Evolutionary conservation across 1,140 invertebrate species (phyloP), one percentile per base, ranked within the genome.

Genomic region (Formica exsecta): DNA sequence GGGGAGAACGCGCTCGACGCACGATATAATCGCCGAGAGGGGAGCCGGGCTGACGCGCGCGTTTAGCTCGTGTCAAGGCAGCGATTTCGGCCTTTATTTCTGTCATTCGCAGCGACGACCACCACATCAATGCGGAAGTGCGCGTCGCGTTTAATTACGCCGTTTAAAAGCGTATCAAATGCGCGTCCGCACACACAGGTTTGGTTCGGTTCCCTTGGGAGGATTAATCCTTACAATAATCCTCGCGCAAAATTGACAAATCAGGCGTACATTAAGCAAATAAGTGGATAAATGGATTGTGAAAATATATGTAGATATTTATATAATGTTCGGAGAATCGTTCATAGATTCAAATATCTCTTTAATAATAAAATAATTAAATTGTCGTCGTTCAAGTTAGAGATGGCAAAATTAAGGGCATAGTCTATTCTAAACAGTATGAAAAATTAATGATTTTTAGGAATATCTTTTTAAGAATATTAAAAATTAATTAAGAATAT

Each of bases 81-180:
- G 36, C 44, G 68, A 73, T 83, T 83, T 73, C 54, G 79, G 29
- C n/a, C 38, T 83, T 83, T 83, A 83, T 83, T 83, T 83, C 79
- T 83, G 79, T 83, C 79, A 83, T 62, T 73, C 38, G 54, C 79
- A 83, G 79, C 41, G 68, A 48, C 13, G 25, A 73, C 54, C 54
- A 41, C 25, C 79, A 19, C 48, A 62, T 73, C 68, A 73, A 38
- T 41, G 29, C 44, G 66, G 66, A 61, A 73, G 61, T 8, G 41
- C 54, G 38, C 68, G 68, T 83, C 79, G 66, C 54, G 79, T 68
- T 83, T 83, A 83, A 83, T 83, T 83, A 41, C 41, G 8, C 54
- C 54, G 62, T 83, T 83, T 83, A 73, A 83, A 73, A 71, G 54
- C 19, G 79, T 62, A 61, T 73, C 79, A 73, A 81, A 81, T 32